Evolutionary conservation across 2,797 vertebrate genomes (phyloP).

Genomic region (Microctenopoma lineatum): DNA sequence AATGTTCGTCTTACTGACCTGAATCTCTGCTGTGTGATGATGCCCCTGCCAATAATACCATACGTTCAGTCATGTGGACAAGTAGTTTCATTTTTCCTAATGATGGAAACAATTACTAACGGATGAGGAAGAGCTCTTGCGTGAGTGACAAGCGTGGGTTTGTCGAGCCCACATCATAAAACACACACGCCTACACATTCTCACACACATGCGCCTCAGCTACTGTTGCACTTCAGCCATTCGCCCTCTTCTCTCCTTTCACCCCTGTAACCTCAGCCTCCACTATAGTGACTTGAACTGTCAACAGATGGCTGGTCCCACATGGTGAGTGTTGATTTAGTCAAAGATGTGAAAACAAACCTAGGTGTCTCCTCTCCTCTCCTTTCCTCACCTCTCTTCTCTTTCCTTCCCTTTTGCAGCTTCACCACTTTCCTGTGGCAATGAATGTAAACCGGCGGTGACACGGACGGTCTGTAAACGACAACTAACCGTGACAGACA

Average conservation of each 20-base stretch:
- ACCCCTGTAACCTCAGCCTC: slow-evolving; percentile 49
- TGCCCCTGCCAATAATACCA: background rate
- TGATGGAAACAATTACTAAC: background rate
- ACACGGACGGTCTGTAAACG: too few species aligned
- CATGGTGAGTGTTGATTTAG: slow-evolving; percentile 65
- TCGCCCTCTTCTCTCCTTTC: slow-evolving; percentile 30
- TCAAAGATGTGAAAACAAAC: slow-evolving; percentile 68
- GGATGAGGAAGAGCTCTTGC: background rate
- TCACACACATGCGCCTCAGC: slow-evolving; percentile 6
- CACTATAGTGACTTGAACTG: slow-evolving; percentile 62
- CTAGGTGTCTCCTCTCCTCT: slow-evolving; percentile 49
- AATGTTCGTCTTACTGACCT: slow-evolving; percentile 22
- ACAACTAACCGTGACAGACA: too few species aligned
- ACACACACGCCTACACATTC: slow-evolving; percentile 2
- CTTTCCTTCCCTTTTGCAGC: slow-evolving; percentile 9
- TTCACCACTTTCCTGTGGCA: slow-evolving; percentile 11
- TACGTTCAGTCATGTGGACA: background rate
- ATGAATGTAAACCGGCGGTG: slow-evolving; percentile 4
- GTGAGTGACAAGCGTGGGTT: background rate
- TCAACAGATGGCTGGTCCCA: slow-evolving; percentile 68
- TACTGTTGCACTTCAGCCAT: slow-evolving; percentile 11
- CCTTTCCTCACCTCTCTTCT: background rate
- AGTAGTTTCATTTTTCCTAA: background rate
- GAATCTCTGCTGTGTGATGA: slow-evolving; percentile 24
- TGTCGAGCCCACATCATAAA: background rate